Evolutionary conservation across 2,888 invertebrate genomes (phyloP).

Genomic region (Mesoligia furuncula): DNA sequence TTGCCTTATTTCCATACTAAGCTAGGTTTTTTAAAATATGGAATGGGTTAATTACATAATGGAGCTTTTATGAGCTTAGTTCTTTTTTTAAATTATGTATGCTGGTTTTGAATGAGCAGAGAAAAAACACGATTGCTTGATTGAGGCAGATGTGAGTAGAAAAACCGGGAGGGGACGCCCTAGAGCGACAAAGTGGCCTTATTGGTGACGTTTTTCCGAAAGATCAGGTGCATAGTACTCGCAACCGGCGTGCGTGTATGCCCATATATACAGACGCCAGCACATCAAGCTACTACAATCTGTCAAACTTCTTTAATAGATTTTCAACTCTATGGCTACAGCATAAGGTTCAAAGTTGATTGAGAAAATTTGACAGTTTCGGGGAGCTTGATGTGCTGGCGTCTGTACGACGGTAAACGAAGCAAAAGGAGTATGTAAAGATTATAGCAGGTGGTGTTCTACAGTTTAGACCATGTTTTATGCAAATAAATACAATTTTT

Average conservation of each 20-base stretch:
- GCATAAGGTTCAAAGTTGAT: no score
- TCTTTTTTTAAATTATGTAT: not conserved
- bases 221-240: not conserved
- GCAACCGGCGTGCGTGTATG: not conserved
- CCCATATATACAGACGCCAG: not conserved
- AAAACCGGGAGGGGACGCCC: not conserved
- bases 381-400: no score
- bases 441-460: not conserved
- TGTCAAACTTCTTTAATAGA: no score
- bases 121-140: not conserved
- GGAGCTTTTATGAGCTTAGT: not conserved
- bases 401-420: not conserved
- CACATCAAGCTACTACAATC: no score
- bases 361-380: no score
- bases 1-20: constrained; percentile 49
- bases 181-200: not conserved
- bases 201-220: not conserved
- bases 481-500: not conserved
- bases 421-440: not conserved
- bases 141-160: not conserved
- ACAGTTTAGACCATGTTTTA: not conserved
- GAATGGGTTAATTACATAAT: constrained; percentile 29
- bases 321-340: no score
- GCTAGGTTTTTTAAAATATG: constrained; percentile 1
- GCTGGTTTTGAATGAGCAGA: not conserved